Base-by-base conservation (phyloP, 2,113 vertebrate genomes). In the Nothoprocta perdicaria region DNA sequence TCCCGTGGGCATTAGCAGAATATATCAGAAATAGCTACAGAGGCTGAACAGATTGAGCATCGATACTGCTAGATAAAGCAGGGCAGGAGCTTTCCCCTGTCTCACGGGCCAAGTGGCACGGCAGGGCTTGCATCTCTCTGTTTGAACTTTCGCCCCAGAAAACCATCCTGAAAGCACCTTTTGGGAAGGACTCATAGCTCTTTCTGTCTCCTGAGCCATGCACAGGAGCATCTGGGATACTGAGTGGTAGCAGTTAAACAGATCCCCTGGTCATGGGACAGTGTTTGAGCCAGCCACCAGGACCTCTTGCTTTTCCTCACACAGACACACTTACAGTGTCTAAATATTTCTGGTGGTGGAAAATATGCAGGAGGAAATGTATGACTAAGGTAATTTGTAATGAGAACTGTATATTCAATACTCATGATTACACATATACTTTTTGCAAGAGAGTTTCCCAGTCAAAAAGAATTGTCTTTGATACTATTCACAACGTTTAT, bases 271-370 rank as follows among this genome's bases (percentile, higher is more conserved):
- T 18, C 33, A 24, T 21, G 14, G 29, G 45, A 7, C 31, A 38
- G 11, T 21, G 7, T 31, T 62, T 84, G 52, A 84, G 75, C 35
- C n/a, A 27, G 3, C 61, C 11, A 5, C 31, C 40, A 52, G 11
- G 57, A 26, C 15, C 12, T 55, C 23, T 46, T 66, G 0, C 16
- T 10, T 77, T 80, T 83, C 7, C 26, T 9, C n/a, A 16, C 43
- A 55, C 0, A 69, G 9, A 2, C 3, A 1, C 12, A 75, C 4
- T 3, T 83, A 50, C 5, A 21, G 31, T 23, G 17, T 53, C 16
- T 33, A 24, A 74, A 2, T 53, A 15, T 48, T 73, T 40, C 22
- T 21, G 21, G 48, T 33, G 24, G 21, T 69, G 24, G 11, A 87
- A 77, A 38, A 29, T 15, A 43, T 1, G 15, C 12, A 67, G 58